These are phyloP conservation scores for Pachycephala philippinensis DNA, from an alignment of 2,113 vertebrate species.

Conservation along the genomic window DNA sequence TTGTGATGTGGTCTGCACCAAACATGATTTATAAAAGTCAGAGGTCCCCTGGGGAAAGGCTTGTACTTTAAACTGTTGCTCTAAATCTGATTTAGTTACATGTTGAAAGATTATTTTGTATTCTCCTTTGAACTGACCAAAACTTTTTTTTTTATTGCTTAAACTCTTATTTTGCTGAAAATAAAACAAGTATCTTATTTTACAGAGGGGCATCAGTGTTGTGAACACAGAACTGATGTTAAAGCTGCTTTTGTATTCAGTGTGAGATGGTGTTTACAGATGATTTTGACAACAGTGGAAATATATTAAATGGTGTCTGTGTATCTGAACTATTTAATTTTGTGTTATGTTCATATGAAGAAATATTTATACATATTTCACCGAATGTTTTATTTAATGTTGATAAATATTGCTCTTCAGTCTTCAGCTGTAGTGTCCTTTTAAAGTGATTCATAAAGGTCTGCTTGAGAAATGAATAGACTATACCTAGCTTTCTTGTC, in stretches of 20 bases:
- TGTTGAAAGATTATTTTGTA: conserved; percentile 57
- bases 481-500: background rate
- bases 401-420: conserved; percentile 71
- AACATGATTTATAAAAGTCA: conserved; percentile 43
- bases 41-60: conserved; percentile 46
- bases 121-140: conserved; percentile 61
- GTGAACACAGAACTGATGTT: conserved; percentile 70
- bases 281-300: conserved; percentile 82
- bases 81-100: conserved; percentile 39
- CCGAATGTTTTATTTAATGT: conserved; percentile 83
- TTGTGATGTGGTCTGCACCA: conserved; percentile 33
- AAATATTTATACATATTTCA: conserved; percentile 82
- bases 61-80: conserved; percentile 59
- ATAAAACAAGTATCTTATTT: conserved; percentile 54
- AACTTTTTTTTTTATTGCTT: conserved; percentile 13
- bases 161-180: conserved; percentile 48
- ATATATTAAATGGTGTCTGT: conserved; percentile 84
- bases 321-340: conserved; percentile 84
- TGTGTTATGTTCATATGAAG: conserved; percentile 84
- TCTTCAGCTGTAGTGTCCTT: conserved; percentile 68
- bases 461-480: conserved; percentile 56
- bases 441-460: conserved; percentile 63
- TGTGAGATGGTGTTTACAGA: conserved; percentile 90
- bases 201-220: conserved; percentile 67
- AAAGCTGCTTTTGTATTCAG: conserved; percentile 85